Evolutionary conservation across 2,113 vertebrate species (phyloP), one percentile per base, ranked within the genome.

Genomic region (Phyllopteryx taeniolatus): DNA sequence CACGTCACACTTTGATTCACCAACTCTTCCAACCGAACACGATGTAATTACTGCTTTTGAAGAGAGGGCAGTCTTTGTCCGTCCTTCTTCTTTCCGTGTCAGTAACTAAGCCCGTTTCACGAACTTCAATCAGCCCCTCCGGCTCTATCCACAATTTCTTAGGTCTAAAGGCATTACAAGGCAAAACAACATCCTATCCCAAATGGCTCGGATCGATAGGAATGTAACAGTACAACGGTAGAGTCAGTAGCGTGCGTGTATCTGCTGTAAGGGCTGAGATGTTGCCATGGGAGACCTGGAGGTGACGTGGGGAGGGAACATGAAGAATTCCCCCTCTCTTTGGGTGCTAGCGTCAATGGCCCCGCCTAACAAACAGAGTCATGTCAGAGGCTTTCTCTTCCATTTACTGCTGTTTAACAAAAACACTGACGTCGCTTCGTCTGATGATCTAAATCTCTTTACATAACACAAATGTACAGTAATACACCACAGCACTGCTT

Each of bases 1-100:
- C 15, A 82, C 76, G 79, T 91, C 84, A 88, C 66, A 73, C 76
- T 70, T 75, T 83, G 83, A 85, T 78, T 79, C 80, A 85, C 60
- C 76, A 84, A 81, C 35, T 72, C 76, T 54, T 56, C 83, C 79
- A 81, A 77, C 70, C 61, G 62, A 69, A 85, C 63, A 84, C 72
- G 75, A 88, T 75, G 65, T 43, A 73, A 85, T 85, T 88, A 77
- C 66, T 43, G 73, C 71, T 67, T 53, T 33, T 68, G 70, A 72
- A 68, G 76, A 57, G 74, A 77, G 81, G 74, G 73, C 81, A 71
- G 68, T 10, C 53, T 76, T 62, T n/a, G 51, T 46, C 53, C 63
- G 54, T 62, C 17, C 17, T 27, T 53, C 15, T 27, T 12, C 22
- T 53, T 62, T 62, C 65, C 72, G 59, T 68, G 70, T 76, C 62